phyloP scores from a whole-genome alignment of 2,888 invertebrate species.

The Cantharis rustica region DNA sequence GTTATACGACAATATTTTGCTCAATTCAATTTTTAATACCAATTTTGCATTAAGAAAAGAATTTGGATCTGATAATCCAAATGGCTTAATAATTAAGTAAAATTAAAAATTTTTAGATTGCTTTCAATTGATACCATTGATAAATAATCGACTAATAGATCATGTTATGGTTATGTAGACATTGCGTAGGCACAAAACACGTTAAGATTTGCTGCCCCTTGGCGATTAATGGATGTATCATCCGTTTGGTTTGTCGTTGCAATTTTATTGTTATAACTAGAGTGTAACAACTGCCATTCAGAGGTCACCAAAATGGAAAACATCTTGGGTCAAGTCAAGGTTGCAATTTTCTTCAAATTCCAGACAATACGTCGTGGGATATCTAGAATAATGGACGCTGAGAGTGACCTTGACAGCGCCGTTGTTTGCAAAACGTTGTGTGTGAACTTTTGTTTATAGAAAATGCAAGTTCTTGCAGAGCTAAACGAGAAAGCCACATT shows the following conservation, averaged over 20 bases:
- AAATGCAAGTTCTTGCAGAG: constrained; percentile 21
- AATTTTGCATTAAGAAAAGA: not conserved
- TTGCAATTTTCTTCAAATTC: constrained; percentile 40
- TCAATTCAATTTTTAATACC: not conserved
- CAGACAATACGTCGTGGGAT: constrained; percentile 43
- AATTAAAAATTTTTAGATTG: constrained; percentile 12
- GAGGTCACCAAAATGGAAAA: constrained; percentile 23
- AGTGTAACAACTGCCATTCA: constrained; percentile 31
- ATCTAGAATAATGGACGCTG: constrained; percentile 44
- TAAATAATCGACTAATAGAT: constrained; percentile 10
- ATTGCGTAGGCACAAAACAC: constrained; percentile 12
- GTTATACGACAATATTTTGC: not conserved
- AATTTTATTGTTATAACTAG: constrained; percentile 30
- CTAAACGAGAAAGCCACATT: not conserved
- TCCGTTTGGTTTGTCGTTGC: not conserved
- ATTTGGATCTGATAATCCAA: not conserved
- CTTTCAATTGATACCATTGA: constrained; percentile 16
- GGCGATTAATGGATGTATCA: constrained; percentile 4
- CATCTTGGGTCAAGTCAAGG: constrained; percentile 42
- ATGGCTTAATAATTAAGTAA: not conserved
- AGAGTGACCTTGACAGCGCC: constrained; percentile 48
- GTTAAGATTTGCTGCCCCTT: constrained; percentile 8
- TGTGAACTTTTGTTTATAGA: constrained; percentile 44
- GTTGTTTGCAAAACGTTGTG: constrained; percentile 36
- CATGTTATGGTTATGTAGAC: constrained; percentile 11